Base-by-base conservation (phyloP, 2,113 vertebrate genomes). In the Entelurus aequoreus region DNA sequence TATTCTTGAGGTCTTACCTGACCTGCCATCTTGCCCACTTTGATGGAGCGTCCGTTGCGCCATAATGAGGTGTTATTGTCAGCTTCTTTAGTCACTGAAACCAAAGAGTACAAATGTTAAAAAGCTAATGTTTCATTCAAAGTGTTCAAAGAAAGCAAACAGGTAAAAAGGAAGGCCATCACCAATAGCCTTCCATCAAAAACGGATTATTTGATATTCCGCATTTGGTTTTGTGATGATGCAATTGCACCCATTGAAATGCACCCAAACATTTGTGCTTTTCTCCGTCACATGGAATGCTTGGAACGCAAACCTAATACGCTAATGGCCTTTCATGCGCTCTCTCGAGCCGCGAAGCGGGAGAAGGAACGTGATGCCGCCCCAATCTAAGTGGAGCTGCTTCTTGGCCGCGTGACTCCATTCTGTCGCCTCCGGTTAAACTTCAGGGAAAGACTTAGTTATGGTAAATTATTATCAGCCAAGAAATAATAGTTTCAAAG, bases 401-500 rank as follows among this genome's bases (percentile, higher is more conserved):
- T 74, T 67, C 46, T 69, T 42, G 36, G 56, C 60, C 5, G 28
- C 28, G 1, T 10, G 71, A 61, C 72, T 87, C 54, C 68, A 74
- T 77, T 79, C 80, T 80, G 79, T 80, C 79, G 66, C 42, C 37
- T 15, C 19, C 36, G 68, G 72, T 81, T 67, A 56, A 67, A 71
- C 60, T 53, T 69, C 60, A 66, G 15, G 51, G 57, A 56, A 58
- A 78, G 75, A 65, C 66, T 76, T 72, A 69, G 78, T 72, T 76
- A 61, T 72, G 64, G 54, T 38, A 62, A 71, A 77, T 75, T 72
- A 76, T 68, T 52, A 37, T 78, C 62, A 59, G 66, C 60, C 53
- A 60, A 3, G 66, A 69, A 54, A 74, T 49, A 72, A 73, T 53
- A 38, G 53, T 62, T 50, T 69, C 16, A 46, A 51, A 47, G 57